Conservation (phyloP, 1,140 invertebrate species). For the Lasioglossum albipes region DNA sequence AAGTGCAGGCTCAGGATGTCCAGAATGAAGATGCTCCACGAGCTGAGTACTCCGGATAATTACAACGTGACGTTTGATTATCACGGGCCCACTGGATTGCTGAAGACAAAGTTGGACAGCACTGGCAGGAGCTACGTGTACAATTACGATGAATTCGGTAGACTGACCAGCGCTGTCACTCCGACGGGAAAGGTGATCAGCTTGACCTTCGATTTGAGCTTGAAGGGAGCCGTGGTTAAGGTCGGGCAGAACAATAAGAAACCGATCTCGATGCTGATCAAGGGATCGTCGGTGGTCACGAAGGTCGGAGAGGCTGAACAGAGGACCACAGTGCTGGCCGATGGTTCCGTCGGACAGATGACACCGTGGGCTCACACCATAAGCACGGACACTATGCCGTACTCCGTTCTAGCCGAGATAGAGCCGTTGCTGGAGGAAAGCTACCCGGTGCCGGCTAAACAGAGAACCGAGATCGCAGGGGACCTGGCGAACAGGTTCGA, state of each 20-base stretch:
- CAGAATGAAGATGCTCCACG: constrained; percentile 92
- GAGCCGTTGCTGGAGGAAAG: constrained; percentile 91
- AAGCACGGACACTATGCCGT: constrained; percentile 92
- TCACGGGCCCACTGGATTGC: constrained; percentile 91
- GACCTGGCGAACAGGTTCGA: constrained; percentile 96
- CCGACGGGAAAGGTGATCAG: constrained; percentile 94
- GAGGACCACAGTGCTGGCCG: constrained; percentile 88
- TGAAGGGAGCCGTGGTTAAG: constrained; percentile 92
- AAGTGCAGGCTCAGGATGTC: constrained; percentile 94
- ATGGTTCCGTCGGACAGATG: constrained; percentile 89
- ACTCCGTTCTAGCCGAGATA: constrained; percentile 90
- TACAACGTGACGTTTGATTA: constrained; percentile 96
- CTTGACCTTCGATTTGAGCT: constrained; percentile 91
- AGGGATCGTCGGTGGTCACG: constrained; percentile 91
- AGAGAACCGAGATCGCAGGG: constrained; percentile 92
- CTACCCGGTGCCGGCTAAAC: constrained; percentile 94
- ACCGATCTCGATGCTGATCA: constrained; percentile 91
- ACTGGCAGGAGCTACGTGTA: constrained; percentile 96
- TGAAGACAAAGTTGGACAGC: constrained; percentile 93
- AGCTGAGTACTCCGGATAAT: constrained; percentile 93
- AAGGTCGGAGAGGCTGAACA: constrained; percentile 90
- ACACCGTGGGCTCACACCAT: constrained; percentile 91
- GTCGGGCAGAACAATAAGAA: constrained; percentile 91
- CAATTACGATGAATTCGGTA: constrained; percentile 96
- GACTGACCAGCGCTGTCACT: constrained; percentile 92